A percentile compares a stretch with the other conserved stretches of the same genome.
Conservation (phyloP, 1,140 invertebrate genomes). For the Stegodyphus mimosarum region DNA sequence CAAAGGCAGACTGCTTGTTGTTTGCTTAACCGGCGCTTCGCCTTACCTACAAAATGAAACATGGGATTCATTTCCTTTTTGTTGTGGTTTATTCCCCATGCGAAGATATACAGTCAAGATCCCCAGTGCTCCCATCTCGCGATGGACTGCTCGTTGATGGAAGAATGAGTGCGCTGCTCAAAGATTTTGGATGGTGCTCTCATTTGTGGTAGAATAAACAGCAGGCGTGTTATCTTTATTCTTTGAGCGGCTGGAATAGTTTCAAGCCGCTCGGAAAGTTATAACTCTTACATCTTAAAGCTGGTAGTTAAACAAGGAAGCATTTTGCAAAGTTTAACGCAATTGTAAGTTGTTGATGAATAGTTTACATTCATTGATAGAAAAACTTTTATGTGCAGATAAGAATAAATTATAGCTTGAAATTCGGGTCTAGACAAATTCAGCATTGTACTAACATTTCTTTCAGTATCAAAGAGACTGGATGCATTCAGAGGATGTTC, state of each 20-base stretch:
- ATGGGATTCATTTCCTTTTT: slow-evolving; percentile 14
- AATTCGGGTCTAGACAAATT: no score
- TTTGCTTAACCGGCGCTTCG: slow-evolving; percentile 19
- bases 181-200: not conserved
- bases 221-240: not conserved
- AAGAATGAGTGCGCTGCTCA: not conserved
- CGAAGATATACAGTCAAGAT: slow-evolving; percentile 31
- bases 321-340: no score
- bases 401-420: no score
- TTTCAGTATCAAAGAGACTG: no score
- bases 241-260: not conserved
- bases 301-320: no score
- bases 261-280: no score
- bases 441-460: no score
- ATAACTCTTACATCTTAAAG: no score
- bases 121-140: not conserved
- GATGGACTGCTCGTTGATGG: not conserved
- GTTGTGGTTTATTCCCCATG: not conserved
- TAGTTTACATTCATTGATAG: no score
- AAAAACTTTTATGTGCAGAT: no score
- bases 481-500: no score
- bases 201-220: slow-evolving; percentile 13
- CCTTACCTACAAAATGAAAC: slow-evolving; percentile 45
- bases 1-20: slow-evolving; percentile 34
- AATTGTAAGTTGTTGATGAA: no score